A percentile compares a stretch with the other conserved stretches of the same genome.
These are phyloP conservation scores for Triplophysa yarkandensis DNA, from an alignment of 2,797 vertebrate species.

Conservation along the genomic window DNA sequence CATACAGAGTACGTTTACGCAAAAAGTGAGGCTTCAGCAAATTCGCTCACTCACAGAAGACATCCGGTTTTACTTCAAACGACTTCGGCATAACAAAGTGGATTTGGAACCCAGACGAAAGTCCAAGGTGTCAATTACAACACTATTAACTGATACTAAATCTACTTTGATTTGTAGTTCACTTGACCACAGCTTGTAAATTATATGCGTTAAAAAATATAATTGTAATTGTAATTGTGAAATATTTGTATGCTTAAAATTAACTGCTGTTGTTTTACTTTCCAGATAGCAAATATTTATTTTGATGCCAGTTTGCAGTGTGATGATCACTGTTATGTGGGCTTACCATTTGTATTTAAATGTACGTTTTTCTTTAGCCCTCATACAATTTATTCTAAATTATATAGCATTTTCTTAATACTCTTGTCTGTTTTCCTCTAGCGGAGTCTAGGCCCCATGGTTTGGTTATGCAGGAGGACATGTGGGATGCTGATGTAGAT, in stretches of 20 bases:
- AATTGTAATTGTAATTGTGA: too few relatives aligned
- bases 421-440: conserved; percentile 56
- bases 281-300: conserved; percentile 98
- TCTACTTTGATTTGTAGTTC: neutral
- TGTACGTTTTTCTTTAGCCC: conserved; percentile 78
- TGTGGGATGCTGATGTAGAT: conserved; percentile 93
- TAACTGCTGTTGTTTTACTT: conserved; percentile 53
- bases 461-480: conserved; percentile 86
- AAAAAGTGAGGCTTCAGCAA: conserved; percentile 93
- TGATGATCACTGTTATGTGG: conserved; percentile 94
- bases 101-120: conserved; percentile 93
- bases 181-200: neutral
- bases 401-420: neutral
- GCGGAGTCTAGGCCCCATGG: conserved; percentile 87
- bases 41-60: conserved; percentile 92
- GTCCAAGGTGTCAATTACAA: conserved; percentile 82
- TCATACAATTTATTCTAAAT: neutral
- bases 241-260: neutral
- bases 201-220: neutral
- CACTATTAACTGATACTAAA: neutral
- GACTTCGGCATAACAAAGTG: conserved; percentile 90
- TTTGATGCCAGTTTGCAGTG: conserved; percentile 95
- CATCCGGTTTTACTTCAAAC: conserved; percentile 91
- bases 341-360: conserved; percentile 93
- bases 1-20: conserved; percentile 95